phyloP scores from a whole-genome alignment of 1,140 invertebrate species.

The Drosophila melanogaster region DNA sequence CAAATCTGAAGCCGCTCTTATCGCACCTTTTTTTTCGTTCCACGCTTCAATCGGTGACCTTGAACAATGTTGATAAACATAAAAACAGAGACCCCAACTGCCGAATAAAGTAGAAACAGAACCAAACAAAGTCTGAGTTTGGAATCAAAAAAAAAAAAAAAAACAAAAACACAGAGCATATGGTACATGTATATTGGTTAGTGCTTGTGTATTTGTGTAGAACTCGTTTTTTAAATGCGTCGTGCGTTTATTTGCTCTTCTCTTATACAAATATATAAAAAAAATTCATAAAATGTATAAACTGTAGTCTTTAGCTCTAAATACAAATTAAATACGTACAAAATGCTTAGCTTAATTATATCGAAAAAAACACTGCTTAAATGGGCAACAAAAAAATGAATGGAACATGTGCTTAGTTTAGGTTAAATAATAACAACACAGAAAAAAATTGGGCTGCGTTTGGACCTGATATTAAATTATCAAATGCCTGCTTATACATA shows the following conservation, averaged over 20 bases:
- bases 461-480: not conserved
- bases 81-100: not conserved
- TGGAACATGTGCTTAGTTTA: conserved; percentile 44
- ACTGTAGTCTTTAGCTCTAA: conserved; percentile 52
- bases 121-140: conserved; percentile 23
- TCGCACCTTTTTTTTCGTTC: conserved; percentile 23
- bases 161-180: conserved; percentile 18
- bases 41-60: conserved; percentile 19
- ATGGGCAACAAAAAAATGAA: conserved; percentile 25
- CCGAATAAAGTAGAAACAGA: conserved; percentile 6
- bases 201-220: conserved; percentile 31
- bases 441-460: conserved; percentile 1
- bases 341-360: conserved; percentile 40
- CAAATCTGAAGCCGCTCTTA: conserved; percentile 34
- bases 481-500: no score
- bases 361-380: conserved; percentile 14
- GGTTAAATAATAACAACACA: conserved; percentile 19
- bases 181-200: conserved; percentile 6
- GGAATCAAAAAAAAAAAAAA: conserved; percentile 17
- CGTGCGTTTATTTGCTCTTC: conserved; percentile 63
- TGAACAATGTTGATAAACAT: conserved; percentile 33
- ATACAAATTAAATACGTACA: conserved; percentile 46
- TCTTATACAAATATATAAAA: conserved; percentile 33
- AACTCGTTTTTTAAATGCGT: conserved; percentile 75
- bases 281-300: conserved; percentile 12